Base-by-base conservation (phyloP, 1,140 invertebrate genomes). In the Drosophila takahashii region DNA sequence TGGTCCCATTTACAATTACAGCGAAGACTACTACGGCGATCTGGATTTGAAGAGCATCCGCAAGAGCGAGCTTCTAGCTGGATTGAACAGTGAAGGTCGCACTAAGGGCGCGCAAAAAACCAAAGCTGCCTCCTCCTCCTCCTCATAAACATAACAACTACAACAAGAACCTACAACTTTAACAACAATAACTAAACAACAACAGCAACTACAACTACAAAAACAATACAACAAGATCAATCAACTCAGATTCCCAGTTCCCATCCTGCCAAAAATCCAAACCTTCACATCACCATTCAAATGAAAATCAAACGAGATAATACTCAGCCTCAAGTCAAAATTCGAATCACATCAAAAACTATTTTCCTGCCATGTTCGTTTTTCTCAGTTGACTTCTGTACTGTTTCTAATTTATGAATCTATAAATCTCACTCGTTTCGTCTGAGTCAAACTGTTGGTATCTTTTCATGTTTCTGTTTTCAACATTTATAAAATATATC, bases 11-110 rank as follows among this genome's bases (percentile, higher is more conserved):
- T 90, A 93, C 91, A 87, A 94, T 94, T 93, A 93, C 95, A 97
- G 97, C 94, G 97, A 98, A 94, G 97, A 98, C 95, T 98, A 98
- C 95, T 98, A 98, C 91, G 97, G 97, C 78, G 97, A 98, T 93
- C 93, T 98, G 94, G 97, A 98, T 93, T 93, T 98, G 93, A 98
- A 98, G 95, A 95, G 95, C 93, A 97, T 98, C 94, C 96, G 96
- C 93, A 98, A 98, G 94, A 97, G 96, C 93, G 96, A 97, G 93
- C 94, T 98, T 74, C 94, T 96, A 89, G 94, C 96, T 80, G 97
- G 97, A 78, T 94, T 96, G 84, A 94, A 95, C 87, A 94, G 94
- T 92, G 94, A 94, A 85, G 94, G 94, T 77, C 91, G 90, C 80
- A 91, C 91, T 74, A 91, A 92, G 87, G 77, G 64, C 66, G 62